A percentile compares a stretch with the other conserved stretches of the same genome.
phyloP scores from a whole-genome alignment of 2,888 invertebrate species.

The Lomographa bimaculata region DNA sequence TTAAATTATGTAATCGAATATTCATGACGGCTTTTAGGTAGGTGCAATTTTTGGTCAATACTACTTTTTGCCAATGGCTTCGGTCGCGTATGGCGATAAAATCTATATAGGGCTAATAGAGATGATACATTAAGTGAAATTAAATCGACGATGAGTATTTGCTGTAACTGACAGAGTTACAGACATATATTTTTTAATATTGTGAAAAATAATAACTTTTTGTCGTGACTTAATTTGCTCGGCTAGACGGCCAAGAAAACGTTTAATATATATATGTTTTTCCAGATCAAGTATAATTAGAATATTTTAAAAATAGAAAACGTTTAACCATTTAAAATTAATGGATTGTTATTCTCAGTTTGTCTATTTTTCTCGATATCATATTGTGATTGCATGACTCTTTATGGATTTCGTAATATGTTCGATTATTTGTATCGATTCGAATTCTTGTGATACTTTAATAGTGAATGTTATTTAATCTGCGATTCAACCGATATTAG shows the following conservation, averaged over 20 bases:
- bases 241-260: too few relatives aligned
- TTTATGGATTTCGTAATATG: constrained; percentile 25
- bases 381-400: constrained; percentile 12
- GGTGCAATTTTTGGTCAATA: constrained; percentile 48
- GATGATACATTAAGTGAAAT: too few relatives aligned
- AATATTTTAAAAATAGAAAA: constrained; percentile 10
- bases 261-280: too few relatives aligned
- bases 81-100: constrained; percentile 9
- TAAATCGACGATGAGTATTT: too few relatives aligned
- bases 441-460: constrained; percentile 32
- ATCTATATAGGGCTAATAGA: too few relatives aligned
- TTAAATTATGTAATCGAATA: constrained; percentile 75
- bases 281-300: too few relatives aligned
- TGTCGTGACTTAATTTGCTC: too few relatives aligned
- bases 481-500: constrained; percentile 49
- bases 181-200: too few relatives aligned
- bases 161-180: too few relatives aligned
- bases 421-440: constrained; percentile 27
- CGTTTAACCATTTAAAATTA: too few relatives aligned
- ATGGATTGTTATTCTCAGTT: background rate
- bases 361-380: background rate
- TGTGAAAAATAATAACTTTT: too few relatives aligned
- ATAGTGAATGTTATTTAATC: too few relatives aligned
- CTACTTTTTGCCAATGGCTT: constrained; percentile 38
- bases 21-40: constrained; percentile 55